Base-by-base conservation (phyloP, 2,113 vertebrate species). In the Alectura lathami region DNA sequence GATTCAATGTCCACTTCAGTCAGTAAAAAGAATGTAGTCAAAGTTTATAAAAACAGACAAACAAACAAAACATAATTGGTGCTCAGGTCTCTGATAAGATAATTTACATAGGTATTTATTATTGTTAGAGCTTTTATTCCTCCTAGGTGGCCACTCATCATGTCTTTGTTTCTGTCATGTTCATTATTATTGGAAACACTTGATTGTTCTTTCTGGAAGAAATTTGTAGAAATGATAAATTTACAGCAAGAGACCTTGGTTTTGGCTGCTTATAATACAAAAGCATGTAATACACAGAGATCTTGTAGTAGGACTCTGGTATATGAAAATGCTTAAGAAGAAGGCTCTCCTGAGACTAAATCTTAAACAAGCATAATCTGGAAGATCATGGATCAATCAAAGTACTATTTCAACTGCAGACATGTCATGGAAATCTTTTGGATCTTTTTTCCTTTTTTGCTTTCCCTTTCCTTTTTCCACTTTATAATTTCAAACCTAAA, bases 211-310 rank as follows among this genome's bases (percentile, higher is more conserved):
- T 86, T 92, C 86, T 79, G 76, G 92, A 94, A 94, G 88, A 91
- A 94, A 84, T 60, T 23, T 59, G 60, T 53, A 75, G 73, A 86
- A 93, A 95, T 88, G 63, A 36, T 69, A 94, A 29, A 38, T 96
- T 68, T 95, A 81, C 81, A 86, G 91, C 15, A 24, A 70, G 53
- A 64, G 6, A 40, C n/a, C 18, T 5, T 57, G 26, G 86, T 59
- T 86, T 62, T 36, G 69, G 54, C 59, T 79, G 47, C 29, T n/a
- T 83, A 50, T 40, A 2, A 4, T 88, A 79, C 89, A 83, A 73
- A 69, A 78, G 30, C 36, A 77, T 57, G 23, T 29, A 74, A 50
- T 26, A n/a, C 17, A 32, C 6, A 29, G 38, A 69, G 26, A 20
- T 64, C 45, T 57, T 51, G n/a, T 16, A 72, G 60, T 51, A 68